phyloP scores from a whole-genome alignment of 92 coral and sea anemone species.

The Isaurus tuberculatus region DNA sequence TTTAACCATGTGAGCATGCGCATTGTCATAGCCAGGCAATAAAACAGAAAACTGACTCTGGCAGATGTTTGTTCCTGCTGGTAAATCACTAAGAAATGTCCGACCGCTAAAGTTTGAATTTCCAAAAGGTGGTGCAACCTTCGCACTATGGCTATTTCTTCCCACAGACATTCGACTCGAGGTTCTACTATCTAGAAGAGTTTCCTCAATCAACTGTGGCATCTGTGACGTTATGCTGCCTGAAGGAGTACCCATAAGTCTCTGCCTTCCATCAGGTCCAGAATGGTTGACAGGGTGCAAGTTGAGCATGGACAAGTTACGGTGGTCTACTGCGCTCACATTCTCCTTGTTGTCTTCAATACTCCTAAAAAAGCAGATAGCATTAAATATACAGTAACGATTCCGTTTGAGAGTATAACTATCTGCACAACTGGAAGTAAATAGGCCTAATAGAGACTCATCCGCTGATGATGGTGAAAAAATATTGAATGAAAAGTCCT shows the following conservation, averaged over 20 bases:
- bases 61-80: neutral
- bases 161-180: conserved; percentile 27
- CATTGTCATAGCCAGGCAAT: neutral
- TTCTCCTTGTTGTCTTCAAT: neutral
- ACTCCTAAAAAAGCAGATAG: neutral
- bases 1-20: neutral
- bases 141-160: conserved; percentile 8
- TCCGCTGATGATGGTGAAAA: too few species aligned
- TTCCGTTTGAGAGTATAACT: too few species aligned
- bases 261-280: conserved; percentile 2
- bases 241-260: neutral
- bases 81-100: neutral
- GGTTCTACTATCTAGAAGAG: conserved; percentile 21
- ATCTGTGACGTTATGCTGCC: neutral
- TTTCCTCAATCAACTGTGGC: conserved; percentile 35
- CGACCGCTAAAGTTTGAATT: neutral
- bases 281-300: neutral
- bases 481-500: too few species aligned
- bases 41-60: conserved; percentile 9
- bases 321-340: neutral
- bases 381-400: neutral
- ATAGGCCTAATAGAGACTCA: neutral
- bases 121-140: neutral
- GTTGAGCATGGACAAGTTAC: neutral
- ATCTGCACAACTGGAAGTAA: neutral